Evolutionary conservation across 2,113 vertebrate genomes (phyloP).

Genomic region (Ptilorrhoa leucosticta): DNA sequence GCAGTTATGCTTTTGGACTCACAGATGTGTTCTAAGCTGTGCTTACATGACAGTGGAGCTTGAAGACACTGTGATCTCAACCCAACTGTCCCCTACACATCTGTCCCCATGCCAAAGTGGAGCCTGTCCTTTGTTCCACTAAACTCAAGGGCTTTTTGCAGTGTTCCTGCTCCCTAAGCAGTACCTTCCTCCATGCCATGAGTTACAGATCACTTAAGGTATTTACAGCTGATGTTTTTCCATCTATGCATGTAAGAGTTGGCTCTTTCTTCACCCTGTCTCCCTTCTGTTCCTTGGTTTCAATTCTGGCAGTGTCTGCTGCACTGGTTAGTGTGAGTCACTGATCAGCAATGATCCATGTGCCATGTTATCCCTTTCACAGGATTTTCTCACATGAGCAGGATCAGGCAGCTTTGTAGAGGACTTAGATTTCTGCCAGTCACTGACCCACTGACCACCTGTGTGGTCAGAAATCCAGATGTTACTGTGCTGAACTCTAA

Average conservation of each 20-base stretch:
- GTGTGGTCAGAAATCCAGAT: neutral
- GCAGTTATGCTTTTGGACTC: neutral
- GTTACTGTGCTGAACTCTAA: neutral
- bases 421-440: neutral
- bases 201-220: neutral
- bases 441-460: neutral
- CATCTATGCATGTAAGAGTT: neutral
- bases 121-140: neutral
- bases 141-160: neutral
- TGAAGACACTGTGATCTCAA: neutral
- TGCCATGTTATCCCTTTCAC: neutral
- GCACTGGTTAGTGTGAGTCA: constrained; percentile 16
- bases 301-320: neutral
- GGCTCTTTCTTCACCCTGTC: neutral
- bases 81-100: neutral
- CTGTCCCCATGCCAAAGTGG: neutral
- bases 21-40: neutral
- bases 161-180: neutral
- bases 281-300: neutral
- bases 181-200: neutral
- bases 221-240: constrained; percentile 3
- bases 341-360: neutral
- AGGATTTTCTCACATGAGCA: neutral
- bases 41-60: neutral
- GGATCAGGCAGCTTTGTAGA: neutral